A percentile compares a stretch with the other conserved stretches of the same genome.
These are phyloP conservation scores for Trachelus troglodyta DNA, from an alignment of 2,888 invertebrate genomes.

Conservation along the genomic window DNA sequence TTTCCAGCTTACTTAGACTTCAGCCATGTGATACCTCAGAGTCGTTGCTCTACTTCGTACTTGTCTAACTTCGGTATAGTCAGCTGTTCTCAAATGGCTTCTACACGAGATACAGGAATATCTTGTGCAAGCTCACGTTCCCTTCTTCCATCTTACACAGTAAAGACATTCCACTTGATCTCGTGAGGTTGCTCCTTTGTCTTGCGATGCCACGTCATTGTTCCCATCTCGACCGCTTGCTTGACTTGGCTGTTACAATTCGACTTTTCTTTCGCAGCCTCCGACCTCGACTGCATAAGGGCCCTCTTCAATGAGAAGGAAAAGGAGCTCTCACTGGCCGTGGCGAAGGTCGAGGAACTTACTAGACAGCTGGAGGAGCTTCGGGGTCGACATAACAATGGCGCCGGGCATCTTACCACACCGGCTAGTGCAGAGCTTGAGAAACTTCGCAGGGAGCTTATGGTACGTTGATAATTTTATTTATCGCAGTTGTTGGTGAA, in stretches of 20 bases:
- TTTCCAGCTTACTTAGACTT: neutral
- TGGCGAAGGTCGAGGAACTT: slow-evolving; percentile 96
- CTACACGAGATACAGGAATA: neutral
- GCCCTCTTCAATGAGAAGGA: slow-evolving; percentile 98
- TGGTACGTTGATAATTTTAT: slow-evolving; percentile 73
- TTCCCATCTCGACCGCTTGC: neutral
- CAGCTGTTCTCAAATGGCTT: neutral
- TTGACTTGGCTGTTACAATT: neutral
- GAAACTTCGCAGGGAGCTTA: slow-evolving; percentile 89
- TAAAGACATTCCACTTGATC: neutral
- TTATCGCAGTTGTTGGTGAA: neutral
- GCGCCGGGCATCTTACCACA: slow-evolving; percentile 73
- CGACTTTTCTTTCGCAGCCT: slow-evolving; percentile 71
- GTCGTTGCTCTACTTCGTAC: neutral
- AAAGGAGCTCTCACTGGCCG: slow-evolving; percentile 95
- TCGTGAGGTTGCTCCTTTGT: neutral
- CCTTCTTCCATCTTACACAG: neutral
- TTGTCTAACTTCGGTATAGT: neutral
- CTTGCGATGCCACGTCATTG: neutral
- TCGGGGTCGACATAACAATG: slow-evolving; percentile 69
- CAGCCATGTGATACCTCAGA: neutral
- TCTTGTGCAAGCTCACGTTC: neutral
- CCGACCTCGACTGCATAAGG: slow-evolving; percentile 95
- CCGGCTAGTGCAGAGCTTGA: slow-evolving; percentile 90
- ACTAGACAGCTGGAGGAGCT: slow-evolving; percentile 95